phyloP scores from a whole-genome alignment of 2,797 vertebrate genomes.

The Poecile montanus region DNA sequence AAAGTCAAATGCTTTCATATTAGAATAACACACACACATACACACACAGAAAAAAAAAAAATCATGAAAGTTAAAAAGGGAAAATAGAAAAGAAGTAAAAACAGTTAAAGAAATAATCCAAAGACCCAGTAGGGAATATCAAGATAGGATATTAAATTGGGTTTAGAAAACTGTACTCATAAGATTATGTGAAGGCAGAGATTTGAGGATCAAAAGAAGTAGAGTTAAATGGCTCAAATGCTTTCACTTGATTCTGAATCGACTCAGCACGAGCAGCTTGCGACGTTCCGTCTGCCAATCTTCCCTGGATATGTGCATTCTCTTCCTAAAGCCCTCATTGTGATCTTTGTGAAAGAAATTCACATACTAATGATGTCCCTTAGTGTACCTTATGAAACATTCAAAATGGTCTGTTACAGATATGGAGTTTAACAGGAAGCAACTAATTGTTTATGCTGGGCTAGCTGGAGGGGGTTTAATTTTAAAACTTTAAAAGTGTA shows the following conservation, averaged over 20 bases:
- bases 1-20: background rate
- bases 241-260: constrained; percentile 61
- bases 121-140: constrained; percentile 42
- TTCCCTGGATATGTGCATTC: constrained; percentile 46
- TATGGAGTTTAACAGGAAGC: constrained; percentile 65
- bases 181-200: constrained; percentile 57
- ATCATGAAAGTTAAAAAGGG: background rate
- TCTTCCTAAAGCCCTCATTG: constrained; percentile 54
- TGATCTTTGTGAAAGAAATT: constrained; percentile 67
- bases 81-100: constrained; percentile 44
- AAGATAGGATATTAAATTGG: constrained; percentile 62
- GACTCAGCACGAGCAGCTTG: constrained; percentile 60
- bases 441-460: constrained; percentile 73
- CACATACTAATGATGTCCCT: constrained; percentile 71
- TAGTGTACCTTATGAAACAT: constrained; percentile 68
- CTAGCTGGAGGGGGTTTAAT: constrained; percentile 62
- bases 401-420: constrained; percentile 56
- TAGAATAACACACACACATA: background rate
- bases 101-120: constrained; percentile 28
- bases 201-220: constrained; percentile 65
- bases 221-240: constrained; percentile 57
- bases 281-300: constrained; percentile 44
- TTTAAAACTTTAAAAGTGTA: constrained; percentile 65
- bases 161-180: constrained; percentile 49
- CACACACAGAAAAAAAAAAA: background rate